Evolutionary conservation across 1,140 invertebrate species (phyloP).

Genomic region (Chironomus tepperi): DNA sequence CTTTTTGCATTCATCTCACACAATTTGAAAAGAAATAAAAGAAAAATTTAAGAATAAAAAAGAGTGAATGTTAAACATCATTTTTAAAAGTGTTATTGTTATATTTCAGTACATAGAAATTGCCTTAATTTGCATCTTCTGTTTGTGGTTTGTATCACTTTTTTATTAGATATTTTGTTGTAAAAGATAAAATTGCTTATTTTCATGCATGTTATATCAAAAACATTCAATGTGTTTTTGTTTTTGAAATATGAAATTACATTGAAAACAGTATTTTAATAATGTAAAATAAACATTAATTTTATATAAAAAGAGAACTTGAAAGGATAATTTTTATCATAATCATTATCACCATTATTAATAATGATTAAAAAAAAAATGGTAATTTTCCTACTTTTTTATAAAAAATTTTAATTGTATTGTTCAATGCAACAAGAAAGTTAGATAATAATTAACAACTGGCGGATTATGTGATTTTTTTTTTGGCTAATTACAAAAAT

Average conservation of each 20-base stretch:
- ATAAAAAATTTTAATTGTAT: not conserved
- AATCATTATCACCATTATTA: not conserved
- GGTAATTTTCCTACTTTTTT: not conserved
- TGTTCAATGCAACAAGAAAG: not conserved
- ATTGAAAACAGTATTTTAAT: too few species aligned
- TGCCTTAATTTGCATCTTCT: not conserved
- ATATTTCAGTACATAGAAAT: constrained; percentile 3
- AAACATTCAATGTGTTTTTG: too few species aligned
- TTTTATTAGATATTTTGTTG: not conserved
- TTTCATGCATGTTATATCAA: too few species aligned
- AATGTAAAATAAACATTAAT: too few species aligned
- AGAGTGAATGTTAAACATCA: constrained; percentile 13
- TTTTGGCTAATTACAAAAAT: not conserved
- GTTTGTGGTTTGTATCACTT: not conserved
- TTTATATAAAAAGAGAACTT: too few species aligned
- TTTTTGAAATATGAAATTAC: too few species aligned
- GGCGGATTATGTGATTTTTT: not conserved
- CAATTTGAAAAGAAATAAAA: not conserved
- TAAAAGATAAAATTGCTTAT: too few species aligned
- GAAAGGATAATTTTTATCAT: not conserved
- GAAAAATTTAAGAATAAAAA: not conserved
- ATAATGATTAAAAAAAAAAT: not conserved
- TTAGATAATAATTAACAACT: not conserved
- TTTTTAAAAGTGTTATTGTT: constrained; percentile 3
- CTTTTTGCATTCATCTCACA: not conserved